Conservation (phyloP, 1,140 invertebrate species). For the Philotrypesis tridentata region DNA sequence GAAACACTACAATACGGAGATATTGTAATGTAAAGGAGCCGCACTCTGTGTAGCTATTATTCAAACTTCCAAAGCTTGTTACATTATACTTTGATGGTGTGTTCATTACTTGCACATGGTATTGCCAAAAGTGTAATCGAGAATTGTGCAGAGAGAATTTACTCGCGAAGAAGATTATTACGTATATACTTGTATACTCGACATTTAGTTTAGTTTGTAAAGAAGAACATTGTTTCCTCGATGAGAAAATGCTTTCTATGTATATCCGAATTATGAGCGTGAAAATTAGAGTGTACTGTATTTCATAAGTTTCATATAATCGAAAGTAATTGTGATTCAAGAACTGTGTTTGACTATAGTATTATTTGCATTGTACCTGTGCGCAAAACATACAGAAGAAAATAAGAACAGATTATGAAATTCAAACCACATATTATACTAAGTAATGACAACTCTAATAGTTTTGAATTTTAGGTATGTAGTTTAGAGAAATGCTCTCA, state of each 20-base stretch:
- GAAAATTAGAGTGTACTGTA: not conserved
- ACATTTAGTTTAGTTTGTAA: not conserved
- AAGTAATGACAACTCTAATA: constrained; percentile 26
- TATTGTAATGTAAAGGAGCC: constrained; percentile 12
- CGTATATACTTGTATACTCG: not conserved
- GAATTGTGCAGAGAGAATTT: not conserved
- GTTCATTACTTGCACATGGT: not conserved
- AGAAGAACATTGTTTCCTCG: not conserved
- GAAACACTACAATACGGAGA: not conserved
- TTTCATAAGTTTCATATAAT: not conserved
- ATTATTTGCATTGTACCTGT: constrained; percentile 21
- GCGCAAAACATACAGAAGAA: not conserved
- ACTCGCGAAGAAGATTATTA: not conserved
- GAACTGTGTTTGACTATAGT: not conserved
- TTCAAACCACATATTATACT: constrained; percentile 8
- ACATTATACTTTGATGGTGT: constrained; percentile 12
- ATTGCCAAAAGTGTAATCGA: not conserved
- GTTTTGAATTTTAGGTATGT: constrained; percentile 40
- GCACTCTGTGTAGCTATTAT: not conserved
- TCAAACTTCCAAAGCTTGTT: constrained; percentile 25
- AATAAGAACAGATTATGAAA: constrained; percentile 1
- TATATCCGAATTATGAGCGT: not conserved
- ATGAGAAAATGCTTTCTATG: not conserved
- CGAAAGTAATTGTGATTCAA: constrained; percentile 14
- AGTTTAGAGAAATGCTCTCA: constrained; percentile 28